A percentile compares a stretch with the other conserved stretches of the same genome.
phyloP scores from a whole-genome alignment of 2,113 vertebrate species.

The Dasyornis broadbenti region DNA sequence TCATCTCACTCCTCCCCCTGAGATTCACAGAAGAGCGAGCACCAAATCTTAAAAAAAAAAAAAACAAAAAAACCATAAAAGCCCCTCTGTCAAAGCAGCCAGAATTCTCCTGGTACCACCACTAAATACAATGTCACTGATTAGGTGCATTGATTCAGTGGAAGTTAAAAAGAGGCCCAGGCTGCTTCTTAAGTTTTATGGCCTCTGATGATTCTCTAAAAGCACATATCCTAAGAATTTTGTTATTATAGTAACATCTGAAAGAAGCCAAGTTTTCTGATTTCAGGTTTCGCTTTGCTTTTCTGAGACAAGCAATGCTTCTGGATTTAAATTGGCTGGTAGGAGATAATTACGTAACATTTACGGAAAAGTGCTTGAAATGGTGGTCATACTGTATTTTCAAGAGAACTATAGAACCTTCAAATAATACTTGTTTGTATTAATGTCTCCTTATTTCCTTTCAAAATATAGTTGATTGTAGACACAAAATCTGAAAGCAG shows the following conservation, averaged over 20 bases:
- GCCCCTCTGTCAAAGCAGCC: neutral
- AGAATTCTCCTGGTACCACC: neutral
- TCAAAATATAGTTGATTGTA: slow-evolving; percentile 57
- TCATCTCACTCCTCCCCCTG: neutral
- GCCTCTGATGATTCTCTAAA: neutral
- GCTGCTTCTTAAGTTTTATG: neutral
- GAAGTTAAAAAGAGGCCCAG: neutral
- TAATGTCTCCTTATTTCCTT: slow-evolving; percentile 55
- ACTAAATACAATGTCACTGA: neutral
- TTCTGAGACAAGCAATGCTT: neutral
- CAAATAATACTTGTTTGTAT: slow-evolving; percentile 52
- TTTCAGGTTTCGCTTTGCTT: neutral
- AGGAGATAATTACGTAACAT: slow-evolving; percentile 31
- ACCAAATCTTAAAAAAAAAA: neutral
- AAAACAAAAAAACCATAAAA: neutral
- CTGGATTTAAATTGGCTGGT: neutral
- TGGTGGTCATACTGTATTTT: slow-evolving; percentile 42
- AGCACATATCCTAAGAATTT: neutral
- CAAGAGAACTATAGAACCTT: slow-evolving; percentile 45
- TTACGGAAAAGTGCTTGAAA: slow-evolving; percentile 35
- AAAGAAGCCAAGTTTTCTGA: neutral
- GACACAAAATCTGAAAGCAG: slow-evolving; percentile 51
- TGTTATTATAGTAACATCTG: neutral
- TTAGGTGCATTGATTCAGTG: neutral
- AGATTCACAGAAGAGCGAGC: neutral